Base-by-base conservation (phyloP, 2,113 vertebrate species). In the Nothobranchius kuhntae region DNA sequence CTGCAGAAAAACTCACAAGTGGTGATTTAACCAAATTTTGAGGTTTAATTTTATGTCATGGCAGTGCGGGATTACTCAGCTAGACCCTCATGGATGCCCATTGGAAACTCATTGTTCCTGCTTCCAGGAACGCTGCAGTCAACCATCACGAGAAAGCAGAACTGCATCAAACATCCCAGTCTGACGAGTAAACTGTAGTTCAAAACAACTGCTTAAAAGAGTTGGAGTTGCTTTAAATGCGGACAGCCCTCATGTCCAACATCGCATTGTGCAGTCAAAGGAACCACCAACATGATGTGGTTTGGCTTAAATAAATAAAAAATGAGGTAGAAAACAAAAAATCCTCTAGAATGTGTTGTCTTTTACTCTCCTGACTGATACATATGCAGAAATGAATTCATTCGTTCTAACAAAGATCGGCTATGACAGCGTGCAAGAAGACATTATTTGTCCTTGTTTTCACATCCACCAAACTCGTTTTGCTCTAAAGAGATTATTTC, bases 111-210 rank as follows among this genome's bases (percentile, higher is more conserved):
- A 55, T 77, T 64, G 61, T 80, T 76, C 66, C 61, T 51, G 68
- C 62, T 79, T 42, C 59, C 65, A 74, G 53, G 67, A 69, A 62
- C 57, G 26, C 78, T 68, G 76, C 81, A 87, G 78, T 84, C 82
- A 75, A 87, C 88, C 86, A 89, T 88, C 83, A 89, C 71, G 83
- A 76, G 4, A 4, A 68, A 44, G 55, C 64, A 57, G 56, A 79
- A 53, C 75, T 40, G 71, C 78, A 71, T 80, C 77, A 75, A 81
- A 86, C 73, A 68, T 61, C 72, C 64, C 53, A 45, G 61, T 2
- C 63, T 71, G 77, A 83, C 79, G 83, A 81, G 87, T 63, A 85
- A 73, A 71, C 30, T 38, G 3, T 9, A 55, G 53, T 74, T 79
- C 61, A 69, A 77, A 72, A 59, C 56, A 54, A 21, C 69, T 63